phyloP scores from a whole-genome alignment of 2,113 vertebrate genomes.

The Sorex fumeus region DNA sequence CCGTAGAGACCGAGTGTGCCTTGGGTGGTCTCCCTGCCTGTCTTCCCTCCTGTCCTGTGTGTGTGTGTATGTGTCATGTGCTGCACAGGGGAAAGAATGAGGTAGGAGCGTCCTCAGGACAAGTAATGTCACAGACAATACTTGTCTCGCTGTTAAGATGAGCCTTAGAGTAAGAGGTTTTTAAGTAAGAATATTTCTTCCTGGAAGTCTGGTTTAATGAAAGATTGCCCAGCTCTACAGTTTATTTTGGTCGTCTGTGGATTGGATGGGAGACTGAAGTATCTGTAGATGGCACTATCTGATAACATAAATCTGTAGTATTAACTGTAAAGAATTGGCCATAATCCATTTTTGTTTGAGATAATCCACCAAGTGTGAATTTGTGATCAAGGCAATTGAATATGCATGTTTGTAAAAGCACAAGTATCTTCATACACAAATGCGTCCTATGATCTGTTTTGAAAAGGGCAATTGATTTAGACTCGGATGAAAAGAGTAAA shows the following conservation, averaged over 20 bases:
- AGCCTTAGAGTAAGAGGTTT: not conserved
- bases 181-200: not conserved
- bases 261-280: slow-evolving; percentile 2
- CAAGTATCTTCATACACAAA: slow-evolving; percentile 9
- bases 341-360: slow-evolving; percentile 22
- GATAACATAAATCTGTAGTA: slow-evolving; percentile 77
- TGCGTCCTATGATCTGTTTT: slow-evolving; percentile 41
- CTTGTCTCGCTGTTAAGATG: slow-evolving; percentile 48
- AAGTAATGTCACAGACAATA: not conserved
- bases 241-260: slow-evolving; percentile 34
- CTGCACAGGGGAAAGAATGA: not conserved
- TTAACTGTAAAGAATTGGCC: not conserved
- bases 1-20: not conserved
- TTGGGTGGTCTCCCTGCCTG: too few relatives aligned
- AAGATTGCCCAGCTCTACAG: not conserved
- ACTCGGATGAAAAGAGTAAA: slow-evolving; percentile 63
- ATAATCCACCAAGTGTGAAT: slow-evolving; percentile 11
- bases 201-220: not conserved
- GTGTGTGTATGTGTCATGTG: not conserved
- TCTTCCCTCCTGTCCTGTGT: not conserved
- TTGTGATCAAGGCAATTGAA: slow-evolving; percentile 33
- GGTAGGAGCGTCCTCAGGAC: slow-evolving; percentile 5
- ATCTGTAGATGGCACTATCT: slow-evolving; percentile 89
- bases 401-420: slow-evolving; percentile 28
- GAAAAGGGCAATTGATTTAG: slow-evolving; percentile 30